Evolutionary conservation across 2,797 vertebrate species (phyloP).

Genomic region (Leptatherina wallacei): DNA sequence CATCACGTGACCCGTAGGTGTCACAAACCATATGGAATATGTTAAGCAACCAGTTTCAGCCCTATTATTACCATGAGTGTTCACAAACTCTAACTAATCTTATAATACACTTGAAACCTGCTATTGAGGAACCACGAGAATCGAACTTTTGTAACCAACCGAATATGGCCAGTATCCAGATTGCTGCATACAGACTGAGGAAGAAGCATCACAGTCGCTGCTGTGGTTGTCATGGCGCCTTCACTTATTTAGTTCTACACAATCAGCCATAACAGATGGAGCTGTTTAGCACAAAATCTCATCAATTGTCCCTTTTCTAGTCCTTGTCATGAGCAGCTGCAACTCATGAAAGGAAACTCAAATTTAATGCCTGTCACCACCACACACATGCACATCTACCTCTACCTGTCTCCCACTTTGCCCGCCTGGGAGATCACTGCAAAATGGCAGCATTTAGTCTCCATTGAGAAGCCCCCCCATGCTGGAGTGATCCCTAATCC

Average conservation of each 20-base stretch:
- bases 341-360: constrained; percentile 7
- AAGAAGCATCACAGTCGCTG: constrained; percentile 7
- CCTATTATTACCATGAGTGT: no score
- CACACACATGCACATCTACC: constrained; percentile 11
- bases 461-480: constrained; percentile 42
- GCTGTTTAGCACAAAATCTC: constrained; percentile 32
- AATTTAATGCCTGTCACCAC: neutral
- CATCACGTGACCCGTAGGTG: no score
- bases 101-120: neutral
- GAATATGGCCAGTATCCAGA: constrained; percentile 12
- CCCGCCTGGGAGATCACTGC: constrained; percentile 34
- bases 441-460: constrained; percentile 52
- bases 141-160: neutral
- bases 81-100: neutral
- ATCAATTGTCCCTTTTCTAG: constrained; percentile 21
- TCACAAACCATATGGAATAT: no score
- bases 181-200: constrained; percentile 4
- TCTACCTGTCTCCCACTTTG: constrained; percentile 24
- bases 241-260: constrained; percentile 39
- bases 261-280: constrained; percentile 53
- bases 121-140: neutral
- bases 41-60: no score
- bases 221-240: constrained; percentile 30
- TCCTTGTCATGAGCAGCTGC: constrained; percentile 17
- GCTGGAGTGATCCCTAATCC: constrained; percentile 63